Evolutionary conservation across 2,888 invertebrate species (phyloP), one percentile per base, ranked within the genome.

Genomic region (Apodemia hepburni): DNA sequence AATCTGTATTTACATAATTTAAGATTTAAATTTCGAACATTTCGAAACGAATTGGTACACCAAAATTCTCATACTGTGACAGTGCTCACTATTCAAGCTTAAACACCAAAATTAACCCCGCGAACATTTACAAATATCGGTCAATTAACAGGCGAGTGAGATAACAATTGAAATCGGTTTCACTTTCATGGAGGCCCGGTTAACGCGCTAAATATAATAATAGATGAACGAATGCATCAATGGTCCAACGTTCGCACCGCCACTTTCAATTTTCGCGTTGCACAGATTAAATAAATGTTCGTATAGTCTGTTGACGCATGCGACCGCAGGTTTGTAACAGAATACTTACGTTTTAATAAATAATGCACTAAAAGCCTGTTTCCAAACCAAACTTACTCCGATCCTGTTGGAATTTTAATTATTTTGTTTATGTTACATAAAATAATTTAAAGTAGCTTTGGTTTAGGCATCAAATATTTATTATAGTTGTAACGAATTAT

Each of bases 191-290:
- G 80, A 73, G 76, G 76, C 78, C 75, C 80, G 75, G 75, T 75
- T 80, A 81, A 80, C 78, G 77, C 80, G 80, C 86, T 88, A 89
- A 89, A 90, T 90, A 90, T 89, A 89, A 86, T 86, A 88, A 88
- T 88, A 89, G 85, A 83, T 82, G 80, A 81, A 80, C 77, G 78
- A 78, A 82, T 83, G 82, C 82, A 81, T 85, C 87, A 83, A 82
- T 84, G 86, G 75, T 82, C 81, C 84, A 79, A 80, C 72, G 64
- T 84, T 81, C 81, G 78, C 76, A 73, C 75, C 69, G 69, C 72
- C 88, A 89, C 90, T 89, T 86, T 89, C 89, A 79, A 79, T 89
- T 90, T 82, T 77, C 75, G 63, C 67, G 70, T 65, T 68, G 67
- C 67, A 68, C 70, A 70, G 68, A 71, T 71, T 69, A 71, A 70